A percentile compares a stretch with the other conserved stretches of the same genome.
phyloP scores from a whole-genome alignment of 2,797 vertebrate genomes.

The Danio jaintianensis region DNA sequence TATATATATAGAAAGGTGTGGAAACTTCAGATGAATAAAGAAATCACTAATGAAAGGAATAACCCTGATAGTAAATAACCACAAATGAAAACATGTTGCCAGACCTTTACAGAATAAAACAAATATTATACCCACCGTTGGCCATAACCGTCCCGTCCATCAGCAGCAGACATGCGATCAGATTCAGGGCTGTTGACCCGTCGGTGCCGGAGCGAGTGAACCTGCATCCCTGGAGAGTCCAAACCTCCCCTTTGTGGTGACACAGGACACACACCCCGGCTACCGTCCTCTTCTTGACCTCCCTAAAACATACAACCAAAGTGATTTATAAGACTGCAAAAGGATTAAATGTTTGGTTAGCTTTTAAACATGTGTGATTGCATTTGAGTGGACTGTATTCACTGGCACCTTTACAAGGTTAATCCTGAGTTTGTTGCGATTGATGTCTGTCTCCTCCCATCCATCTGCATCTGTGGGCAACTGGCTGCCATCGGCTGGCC shows the following conservation, averaged over 20 bases:
- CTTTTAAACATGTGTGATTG: neutral
- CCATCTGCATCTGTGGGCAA: slow-evolving; percentile 81
- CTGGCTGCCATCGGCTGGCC: slow-evolving; percentile 76
- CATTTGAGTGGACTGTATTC: neutral
- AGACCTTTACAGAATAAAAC: too few species aligned
- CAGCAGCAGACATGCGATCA: slow-evolving; percentile 90
- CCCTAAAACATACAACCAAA: slow-evolving; percentile 71
- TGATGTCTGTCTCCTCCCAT: slow-evolving; percentile 98
- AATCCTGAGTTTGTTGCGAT: slow-evolving; percentile 98
- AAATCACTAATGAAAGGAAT: too few species aligned
- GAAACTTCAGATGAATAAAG: too few species aligned
- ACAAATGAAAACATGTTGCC: too few species aligned
- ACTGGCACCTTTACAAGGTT: slow-evolving; percentile 92
- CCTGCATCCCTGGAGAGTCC: slow-evolving; percentile 87
- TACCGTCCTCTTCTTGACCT: slow-evolving; percentile 87
- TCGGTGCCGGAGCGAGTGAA: slow-evolving; percentile 88
- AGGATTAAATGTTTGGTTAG: neutral
- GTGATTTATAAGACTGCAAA: neutral
- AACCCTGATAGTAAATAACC: too few species aligned
- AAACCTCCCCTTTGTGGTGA: slow-evolving; percentile 86
- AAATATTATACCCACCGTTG: slow-evolving; percentile 80
- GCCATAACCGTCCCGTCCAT: slow-evolving; percentile 88
- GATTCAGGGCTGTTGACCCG: slow-evolving; percentile 95
- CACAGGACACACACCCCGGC: slow-evolving; percentile 83
- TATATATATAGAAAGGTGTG: too few species aligned